These are phyloP conservation scores for Sebastes hubbsi DNA, from an alignment of 2,797 vertebrate species.

Conservation along the genomic window DNA sequence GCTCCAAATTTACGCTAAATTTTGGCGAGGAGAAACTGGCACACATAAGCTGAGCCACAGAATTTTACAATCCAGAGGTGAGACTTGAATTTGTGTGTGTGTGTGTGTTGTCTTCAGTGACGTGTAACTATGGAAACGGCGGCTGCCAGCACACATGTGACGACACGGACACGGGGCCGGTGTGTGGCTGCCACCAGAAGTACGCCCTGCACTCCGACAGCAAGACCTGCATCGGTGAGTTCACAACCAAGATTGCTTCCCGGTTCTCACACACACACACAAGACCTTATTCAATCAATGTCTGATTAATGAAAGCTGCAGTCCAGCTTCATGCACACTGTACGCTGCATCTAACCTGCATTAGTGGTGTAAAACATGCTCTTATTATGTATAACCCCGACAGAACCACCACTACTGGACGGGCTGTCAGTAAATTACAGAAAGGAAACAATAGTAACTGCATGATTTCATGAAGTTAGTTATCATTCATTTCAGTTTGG, in stretches of 20 bases:
- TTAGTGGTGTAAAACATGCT: neutral
- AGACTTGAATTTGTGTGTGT: neutral
- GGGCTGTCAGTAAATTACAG: neutral
- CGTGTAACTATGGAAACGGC: slow-evolving; percentile 99
- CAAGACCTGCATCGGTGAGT: slow-evolving; percentile 98
- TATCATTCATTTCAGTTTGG: neutral
- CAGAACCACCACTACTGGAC: neutral
- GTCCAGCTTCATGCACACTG: neutral
- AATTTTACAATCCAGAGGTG: neutral
- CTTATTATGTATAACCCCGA: neutral
- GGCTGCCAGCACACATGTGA: slow-evolving; percentile 98
- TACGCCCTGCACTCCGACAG: slow-evolving; percentile 95
- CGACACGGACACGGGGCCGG: slow-evolving; percentile 93
- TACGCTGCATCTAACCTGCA: neutral
- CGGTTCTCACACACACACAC: neutral
- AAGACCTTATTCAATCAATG: too few species aligned
- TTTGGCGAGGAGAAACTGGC: too few species aligned
- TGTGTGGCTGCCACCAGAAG: slow-evolving; percentile 97
- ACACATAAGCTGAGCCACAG: neutral
- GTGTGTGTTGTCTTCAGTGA: slow-evolving; percentile 84
- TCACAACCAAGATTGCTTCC: slow-evolving; percentile 38
- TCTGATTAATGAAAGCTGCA: too few species aligned
- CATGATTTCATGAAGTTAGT: neutral
- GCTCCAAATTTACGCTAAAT: too few species aligned
- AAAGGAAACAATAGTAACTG: neutral